Evolutionary conservation across 2,113 vertebrate species (phyloP), one percentile per base, ranked within the genome.

Genomic region (Corythornis vintsioides): DNA sequence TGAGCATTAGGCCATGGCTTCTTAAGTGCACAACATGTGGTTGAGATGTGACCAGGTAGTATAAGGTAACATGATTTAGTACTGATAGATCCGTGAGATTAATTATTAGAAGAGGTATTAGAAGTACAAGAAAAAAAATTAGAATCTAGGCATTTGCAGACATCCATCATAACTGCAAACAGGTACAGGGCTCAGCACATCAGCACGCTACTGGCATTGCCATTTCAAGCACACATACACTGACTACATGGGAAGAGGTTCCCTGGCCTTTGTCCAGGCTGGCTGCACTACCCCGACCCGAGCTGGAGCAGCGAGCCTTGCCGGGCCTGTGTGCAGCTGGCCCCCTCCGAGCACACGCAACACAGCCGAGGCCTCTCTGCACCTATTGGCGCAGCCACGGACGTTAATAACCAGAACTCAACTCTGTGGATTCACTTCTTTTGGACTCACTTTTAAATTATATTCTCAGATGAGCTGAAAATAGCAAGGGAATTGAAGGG

Each of bases 121-220:
- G 20, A 84, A 66, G 84, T 25, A 56, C 0, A 47, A 40, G 65
- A 19, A 56, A 65, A 45, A 67, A 15, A 57, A 70, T 21, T 11
- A 63, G 42, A 82, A 90, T 13, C 33, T 25, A 75, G n/a, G 18
- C 31, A 74, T 42, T 56, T 35, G 21, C 50, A 70, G 57, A 55
- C 29, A 65, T 16, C 21, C 26, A 11, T 4, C 45, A 45, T 52
- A 84, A 66, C 16, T 19, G 66, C 33, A 40, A 71, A 33, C 5
- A 65, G 0, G 3, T 7, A 29, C 0, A 4, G n/a, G 45, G n/a
- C 56, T 74, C 59, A 60, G 59, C 35, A 76, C 4, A 59, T 1
- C 53, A 63, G 31, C 48, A 65, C 3, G 35, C 63, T 65, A 60
- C 22, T 86, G 25, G 9, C n/a, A 78, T 11, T 24, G 61, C 21